Percentiles rank a stretch among this genome's conserved stretches.
Evolutionary conservation across 2,113 vertebrate genomes (phyloP).

Genomic region (Aplodontia rufa): DNA sequence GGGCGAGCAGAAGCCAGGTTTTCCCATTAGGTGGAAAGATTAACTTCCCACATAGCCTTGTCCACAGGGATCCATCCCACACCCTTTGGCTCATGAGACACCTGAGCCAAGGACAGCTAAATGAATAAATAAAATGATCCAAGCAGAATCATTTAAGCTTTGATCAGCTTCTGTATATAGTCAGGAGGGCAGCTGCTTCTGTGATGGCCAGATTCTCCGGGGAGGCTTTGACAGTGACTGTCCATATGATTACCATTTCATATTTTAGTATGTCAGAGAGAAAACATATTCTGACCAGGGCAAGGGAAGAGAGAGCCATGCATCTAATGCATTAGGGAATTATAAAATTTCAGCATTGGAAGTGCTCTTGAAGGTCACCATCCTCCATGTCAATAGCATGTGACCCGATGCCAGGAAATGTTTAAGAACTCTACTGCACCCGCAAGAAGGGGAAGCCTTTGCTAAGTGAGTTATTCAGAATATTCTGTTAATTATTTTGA

Average conservation of each 20-base stretch:
- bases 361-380: not conserved
- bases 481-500: not conserved
- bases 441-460: not conserved
- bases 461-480: not conserved
- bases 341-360: not conserved
- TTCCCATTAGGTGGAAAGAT: not conserved
- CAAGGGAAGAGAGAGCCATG: not conserved
- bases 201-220: constrained; percentile 43
- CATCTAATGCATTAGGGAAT: not conserved
- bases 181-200: constrained; percentile 58
- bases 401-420: not conserved
- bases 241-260: constrained; percentile 47
- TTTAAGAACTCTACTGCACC: not conserved
- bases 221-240: constrained; percentile 45
- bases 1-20: not conserved
- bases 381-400: not conserved
- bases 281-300: not conserved
- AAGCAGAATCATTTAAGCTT: constrained; percentile 30
- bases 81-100: not conserved
- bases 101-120: constrained; percentile 3
- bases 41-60: not conserved
- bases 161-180: not conserved
- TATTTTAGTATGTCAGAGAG: constrained; percentile 23
- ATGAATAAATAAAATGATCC: constrained; percentile 1
- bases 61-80: not conserved